A percentile compares a stretch with the other conserved stretches of the same genome.
phyloP scores from a whole-genome alignment of 2,888 invertebrate genomes.

The Netelia fuscicornis region DNA sequence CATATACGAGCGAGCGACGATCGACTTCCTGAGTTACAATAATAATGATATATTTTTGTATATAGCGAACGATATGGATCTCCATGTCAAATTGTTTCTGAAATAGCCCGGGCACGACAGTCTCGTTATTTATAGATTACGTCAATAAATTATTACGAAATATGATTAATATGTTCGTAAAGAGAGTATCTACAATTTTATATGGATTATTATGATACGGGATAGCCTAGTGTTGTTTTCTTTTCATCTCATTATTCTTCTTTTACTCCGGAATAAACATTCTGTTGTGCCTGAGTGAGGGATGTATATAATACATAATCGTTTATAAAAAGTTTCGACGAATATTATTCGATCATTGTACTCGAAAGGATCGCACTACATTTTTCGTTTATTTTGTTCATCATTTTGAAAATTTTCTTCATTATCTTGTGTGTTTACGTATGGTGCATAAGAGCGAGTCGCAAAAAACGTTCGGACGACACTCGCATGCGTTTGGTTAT shows the following conservation, averaged over 20 bases:
- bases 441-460: background rate
- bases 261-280: background rate
- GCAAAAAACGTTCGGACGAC: background rate
- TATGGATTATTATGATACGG: slow-evolving; percentile 49
- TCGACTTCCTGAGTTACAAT: slow-evolving; percentile 40
- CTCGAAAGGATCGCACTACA: slow-evolving; percentile 16
- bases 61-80: slow-evolving; percentile 38
- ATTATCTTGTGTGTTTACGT: background rate
- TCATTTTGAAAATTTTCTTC: slow-evolving; percentile 10
- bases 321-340: slow-evolving; percentile 48
- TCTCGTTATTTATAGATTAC: slow-evolving; percentile 58
- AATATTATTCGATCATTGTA: slow-evolving; percentile 7
- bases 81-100: slow-evolving; percentile 32
- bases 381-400: slow-evolving; percentile 3
- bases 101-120: slow-evolving; percentile 59
- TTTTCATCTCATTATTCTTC: slow-evolving; percentile 2
- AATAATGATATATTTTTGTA: slow-evolving; percentile 13
- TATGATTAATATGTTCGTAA: slow-evolving; percentile 60
- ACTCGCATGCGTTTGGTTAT: slow-evolving; percentile 14
- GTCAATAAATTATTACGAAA: slow-evolving; percentile 68
- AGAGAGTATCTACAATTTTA: slow-evolving; percentile 61
- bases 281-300: slow-evolving; percentile 56
- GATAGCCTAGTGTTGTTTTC: slow-evolving; percentile 44
- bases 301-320: slow-evolving; percentile 51
- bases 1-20: slow-evolving; percentile 22